phyloP scores from a whole-genome alignment of 2,797 vertebrate species.

The Agapornis canus region DNA sequence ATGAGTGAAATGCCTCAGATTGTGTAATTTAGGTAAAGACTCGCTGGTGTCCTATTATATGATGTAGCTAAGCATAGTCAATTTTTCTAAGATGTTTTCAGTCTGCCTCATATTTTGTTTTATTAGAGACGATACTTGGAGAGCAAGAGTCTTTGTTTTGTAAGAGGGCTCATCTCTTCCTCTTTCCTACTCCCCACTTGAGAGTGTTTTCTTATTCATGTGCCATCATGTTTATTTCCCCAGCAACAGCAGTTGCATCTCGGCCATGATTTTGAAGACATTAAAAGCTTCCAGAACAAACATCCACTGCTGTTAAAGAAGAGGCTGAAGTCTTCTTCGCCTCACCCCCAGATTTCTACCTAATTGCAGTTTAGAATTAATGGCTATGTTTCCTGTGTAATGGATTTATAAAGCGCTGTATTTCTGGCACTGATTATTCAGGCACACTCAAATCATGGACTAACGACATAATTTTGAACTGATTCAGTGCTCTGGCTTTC shows the following conservation, averaged over 20 bases:
- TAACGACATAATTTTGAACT: not conserved
- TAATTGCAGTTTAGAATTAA: not conserved
- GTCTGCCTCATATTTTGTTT: conserved; percentile 22
- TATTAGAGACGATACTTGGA: not conserved
- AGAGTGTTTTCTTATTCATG: not conserved
- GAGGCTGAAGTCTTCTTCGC: not conserved
- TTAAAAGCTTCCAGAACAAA: not conserved
- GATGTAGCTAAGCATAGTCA: not conserved
- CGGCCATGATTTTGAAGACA: not conserved
- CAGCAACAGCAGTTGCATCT: conserved; percentile 7
- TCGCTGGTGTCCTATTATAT: not conserved
- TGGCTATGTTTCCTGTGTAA: not conserved
- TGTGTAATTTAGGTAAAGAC: conserved; percentile 42
- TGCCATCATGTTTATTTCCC: conserved; percentile 36
- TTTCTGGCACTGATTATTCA: not conserved
- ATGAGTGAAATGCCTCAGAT: conserved; percentile 9
- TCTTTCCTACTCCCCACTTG: not conserved
- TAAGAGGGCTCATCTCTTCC: conserved; percentile 3
- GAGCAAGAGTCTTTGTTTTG: not conserved
- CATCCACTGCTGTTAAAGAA: not conserved
- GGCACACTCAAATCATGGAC: not conserved
- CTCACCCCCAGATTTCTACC: not conserved
- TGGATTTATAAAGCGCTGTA: not conserved
- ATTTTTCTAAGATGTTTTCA: conserved; percentile 47
- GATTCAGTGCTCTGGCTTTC: not conserved